Evolutionary conservation across 2,113 vertebrate species (phyloP), one percentile per base, ranked within the genome.

Genomic region (Anhinga rufa): DNA sequence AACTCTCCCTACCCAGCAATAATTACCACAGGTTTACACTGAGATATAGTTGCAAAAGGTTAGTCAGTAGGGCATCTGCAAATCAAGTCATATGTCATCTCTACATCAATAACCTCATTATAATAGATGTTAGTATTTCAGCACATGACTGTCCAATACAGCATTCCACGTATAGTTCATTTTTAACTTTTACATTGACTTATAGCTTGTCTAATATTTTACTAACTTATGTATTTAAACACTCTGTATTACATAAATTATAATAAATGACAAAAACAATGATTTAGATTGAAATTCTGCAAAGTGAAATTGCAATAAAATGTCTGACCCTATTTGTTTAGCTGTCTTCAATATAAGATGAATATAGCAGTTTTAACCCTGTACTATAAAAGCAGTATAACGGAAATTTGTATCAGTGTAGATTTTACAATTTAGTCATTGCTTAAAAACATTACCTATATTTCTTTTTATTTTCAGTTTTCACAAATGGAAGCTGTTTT

Each of bases 81-180:
- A 97, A 98, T 98, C 97, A 98, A 94, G 95, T 97, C 95, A 65
- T 79, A 38, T 98, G 98, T 98, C 97, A 98, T 48, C 61, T 96
- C 78, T 88, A 97, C 96, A 97, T 97, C 97, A 98, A 95, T 98
- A 98, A 97, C 91, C 90, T 97, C 92, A 94, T 98, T 98, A 96
- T 98, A 97, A 96, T 97, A 97, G 92, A 97, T 95, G 96, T 96
- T 97, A 79, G 83, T 96, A 82, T 97, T 97, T 98, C 96, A 98
- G 87, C 95, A 97, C 95, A 97, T 97, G 82, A 89, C 94, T 96
- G 94, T 87, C 95, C 85, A 95, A 89, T 87, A 82, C 75, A 95
- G 65, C 92, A 93, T 96, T 80, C 79, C 87, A 80, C 38, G 40
- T 95, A 94, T 91, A 95, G 95, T 86, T 97, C 80, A 93, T 96